These are phyloP conservation scores for Pristionchus mayeri DNA, from an alignment of 2,888 invertebrate genomes.

Conservation along the genomic window DNA sequence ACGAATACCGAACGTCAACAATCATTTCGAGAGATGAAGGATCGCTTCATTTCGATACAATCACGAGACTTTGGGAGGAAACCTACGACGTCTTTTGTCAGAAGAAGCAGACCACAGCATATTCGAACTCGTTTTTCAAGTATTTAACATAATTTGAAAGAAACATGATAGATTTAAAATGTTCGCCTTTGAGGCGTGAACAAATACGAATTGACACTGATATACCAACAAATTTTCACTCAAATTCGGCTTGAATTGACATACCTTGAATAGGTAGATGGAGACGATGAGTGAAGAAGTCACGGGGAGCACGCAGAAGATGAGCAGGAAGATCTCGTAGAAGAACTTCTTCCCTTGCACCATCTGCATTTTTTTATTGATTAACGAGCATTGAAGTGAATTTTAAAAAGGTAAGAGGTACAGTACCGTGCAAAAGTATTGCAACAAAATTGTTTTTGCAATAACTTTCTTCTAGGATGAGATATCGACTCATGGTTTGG, in stretches of 20 bases:
- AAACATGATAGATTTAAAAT: constrained; percentile 37
- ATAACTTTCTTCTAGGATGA: too few relatives aligned
- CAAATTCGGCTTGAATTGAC: background rate
- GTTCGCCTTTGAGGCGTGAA: background rate
- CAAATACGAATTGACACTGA: too few relatives aligned
- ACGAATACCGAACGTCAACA: background rate
- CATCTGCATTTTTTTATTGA: constrained; percentile 72
- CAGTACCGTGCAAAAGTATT: too few relatives aligned
- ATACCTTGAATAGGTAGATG: constrained; percentile 73
- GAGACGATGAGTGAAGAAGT: constrained; percentile 74
- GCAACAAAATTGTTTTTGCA: too few relatives aligned
- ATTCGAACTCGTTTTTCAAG: background rate
- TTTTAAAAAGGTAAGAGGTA: too few relatives aligned
- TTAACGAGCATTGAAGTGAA: background rate
- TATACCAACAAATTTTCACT: background rate
- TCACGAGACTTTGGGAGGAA: background rate
- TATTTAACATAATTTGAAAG: background rate
- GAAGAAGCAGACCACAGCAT: background rate
- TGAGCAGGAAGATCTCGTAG: constrained; percentile 74
- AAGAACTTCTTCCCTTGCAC: constrained; percentile 69
- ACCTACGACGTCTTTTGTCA: background rate
- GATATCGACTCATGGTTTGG: too few relatives aligned
- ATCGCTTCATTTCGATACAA: background rate
- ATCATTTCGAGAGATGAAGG: background rate
- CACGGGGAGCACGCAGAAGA: constrained; percentile 74